These are phyloP conservation scores for Sarcophaga carnaria DNA, from an alignment of 2,888 invertebrate species.

Conservation along the genomic window DNA sequence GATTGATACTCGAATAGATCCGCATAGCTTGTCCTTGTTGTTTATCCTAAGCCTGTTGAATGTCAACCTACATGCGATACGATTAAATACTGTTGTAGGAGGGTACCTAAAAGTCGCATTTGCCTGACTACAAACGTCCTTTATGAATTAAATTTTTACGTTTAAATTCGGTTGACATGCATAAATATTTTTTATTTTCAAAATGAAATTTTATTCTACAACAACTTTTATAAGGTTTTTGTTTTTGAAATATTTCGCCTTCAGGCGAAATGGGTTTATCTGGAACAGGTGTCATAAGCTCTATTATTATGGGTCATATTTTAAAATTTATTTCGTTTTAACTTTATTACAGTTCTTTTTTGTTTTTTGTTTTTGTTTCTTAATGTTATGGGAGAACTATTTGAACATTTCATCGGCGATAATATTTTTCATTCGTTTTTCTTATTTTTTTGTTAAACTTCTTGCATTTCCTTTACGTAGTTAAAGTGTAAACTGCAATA, in stretches of 20 bases:
- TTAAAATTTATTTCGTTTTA: not conserved
- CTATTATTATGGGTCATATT: slow-evolving; percentile 60
- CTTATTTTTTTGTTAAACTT: not conserved
- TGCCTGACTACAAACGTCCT: no score
- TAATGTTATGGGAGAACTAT: not conserved
- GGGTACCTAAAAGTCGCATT: no score
- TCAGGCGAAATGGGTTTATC: slow-evolving; percentile 54
- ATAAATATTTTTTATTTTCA: slow-evolving; percentile 1
- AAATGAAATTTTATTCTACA: slow-evolving; percentile 2
- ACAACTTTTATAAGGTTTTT: no score
- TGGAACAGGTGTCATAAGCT: slow-evolving; percentile 66
- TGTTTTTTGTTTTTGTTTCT: not conserved
- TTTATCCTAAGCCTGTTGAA: no score
- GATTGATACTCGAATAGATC: no score
- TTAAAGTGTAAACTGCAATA: slow-evolving; percentile 17
- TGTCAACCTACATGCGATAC: no score
- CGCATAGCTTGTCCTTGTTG: no score
- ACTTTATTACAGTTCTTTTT: no score
- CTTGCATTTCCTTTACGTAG: slow-evolving; percentile 55
- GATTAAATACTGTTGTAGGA: no score
- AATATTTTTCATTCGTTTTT: slow-evolving; percentile 3
- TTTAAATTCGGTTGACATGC: slow-evolving; percentile 41
- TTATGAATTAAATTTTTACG: not conserved
- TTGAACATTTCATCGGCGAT: not conserved
- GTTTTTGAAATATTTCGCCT: slow-evolving; percentile 5